A percentile compares a stretch with the other conserved stretches of the same genome.
phyloP scores from a whole-genome alignment of 2,888 invertebrate genomes.

The Gibbula magus region DNA sequence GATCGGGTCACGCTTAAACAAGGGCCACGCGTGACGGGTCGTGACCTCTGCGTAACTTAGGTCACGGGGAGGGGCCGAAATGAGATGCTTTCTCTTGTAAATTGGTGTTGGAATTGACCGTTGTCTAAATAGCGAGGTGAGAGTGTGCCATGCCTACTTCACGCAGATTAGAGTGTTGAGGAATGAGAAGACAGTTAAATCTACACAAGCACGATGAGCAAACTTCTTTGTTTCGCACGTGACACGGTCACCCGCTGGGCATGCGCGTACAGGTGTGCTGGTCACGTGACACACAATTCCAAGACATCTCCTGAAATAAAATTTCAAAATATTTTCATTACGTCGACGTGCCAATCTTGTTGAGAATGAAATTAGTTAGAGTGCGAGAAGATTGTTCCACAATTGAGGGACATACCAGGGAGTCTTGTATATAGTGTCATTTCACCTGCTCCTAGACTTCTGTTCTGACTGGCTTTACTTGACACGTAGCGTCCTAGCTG shows the following conservation, averaged over 20 bases:
- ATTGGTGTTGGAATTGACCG: constrained; percentile 13
- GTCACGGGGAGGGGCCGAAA: constrained; percentile 5
- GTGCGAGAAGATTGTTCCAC: background rate
- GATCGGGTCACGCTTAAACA: background rate
- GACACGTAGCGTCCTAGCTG: no score
- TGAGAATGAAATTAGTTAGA: background rate
- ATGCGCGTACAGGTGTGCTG: constrained; percentile 4
- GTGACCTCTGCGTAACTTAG: background rate
- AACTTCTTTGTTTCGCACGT: background rate
- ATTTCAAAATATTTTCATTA: constrained; percentile 8
- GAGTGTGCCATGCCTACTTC: constrained; percentile 9
- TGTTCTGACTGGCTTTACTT: no score
- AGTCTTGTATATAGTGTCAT: no score
- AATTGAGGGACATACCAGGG: background rate
- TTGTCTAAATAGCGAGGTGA: constrained; percentile 8
- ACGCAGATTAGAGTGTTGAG: background rate
- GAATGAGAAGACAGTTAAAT: background rate
- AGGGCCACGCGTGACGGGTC: constrained; percentile 5
- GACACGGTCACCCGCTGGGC: constrained; percentile 8
- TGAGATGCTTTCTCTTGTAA: background rate
- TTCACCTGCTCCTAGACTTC: no score
- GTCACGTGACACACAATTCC: constrained; percentile 4
- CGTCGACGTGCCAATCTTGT: background rate
- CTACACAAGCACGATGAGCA: background rate
- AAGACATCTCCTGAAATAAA: constrained; percentile 3